Base-by-base conservation (phyloP, 2,888 invertebrate species). In the Digitonthophagus gazella region DNA sequence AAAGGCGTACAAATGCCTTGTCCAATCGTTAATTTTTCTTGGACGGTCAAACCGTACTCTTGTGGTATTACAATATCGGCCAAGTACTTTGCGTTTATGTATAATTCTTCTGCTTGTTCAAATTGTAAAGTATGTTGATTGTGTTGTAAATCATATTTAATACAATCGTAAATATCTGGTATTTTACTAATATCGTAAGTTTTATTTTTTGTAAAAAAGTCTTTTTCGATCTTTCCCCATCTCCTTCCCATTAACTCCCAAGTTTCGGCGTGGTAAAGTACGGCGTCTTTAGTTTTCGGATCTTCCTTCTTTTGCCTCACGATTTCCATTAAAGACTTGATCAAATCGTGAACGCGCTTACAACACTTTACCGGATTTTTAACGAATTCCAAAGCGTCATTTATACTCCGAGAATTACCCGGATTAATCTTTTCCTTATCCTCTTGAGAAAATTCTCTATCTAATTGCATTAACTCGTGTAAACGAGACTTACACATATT, bases 11-110 rank as follows among this genome's bases (percentile, higher is more conserved):
- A 99, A 74, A 99, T 97, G 1, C 98, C 96, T 83, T 98, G 97
- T 0, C 97, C 96, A 75, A 99, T 98, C 0, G 96, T 93, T 71
- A 99, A 84, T 81, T 99, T 99, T 82, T 98, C 98, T 83, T 96
- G 93, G 74, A 92, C 90, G 0, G 96, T 96, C 75, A 99, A 86
- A 11, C 99, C 99, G 80, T 99, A 99, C 82, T 99, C 98, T 92
- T 98, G 98, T 0, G 99, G 99, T 82, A 99, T 98, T 0, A 99
- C 97, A 78, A 99, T 95, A 82, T 99, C 99, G 0, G 99, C 99
- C 78, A 99, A 85, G 80, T 97, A 96, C 83, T 99, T 99, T 0
- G 98, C 95, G 80, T 96, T 95, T 67, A 94, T 93, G 80, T 98
- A 99, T 61, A 96, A 83, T 81, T 97, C 95, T 80, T 97, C 96